phyloP scores from a whole-genome alignment of 2,888 invertebrate genomes.

The Pristionchus arcanus region DNA sequence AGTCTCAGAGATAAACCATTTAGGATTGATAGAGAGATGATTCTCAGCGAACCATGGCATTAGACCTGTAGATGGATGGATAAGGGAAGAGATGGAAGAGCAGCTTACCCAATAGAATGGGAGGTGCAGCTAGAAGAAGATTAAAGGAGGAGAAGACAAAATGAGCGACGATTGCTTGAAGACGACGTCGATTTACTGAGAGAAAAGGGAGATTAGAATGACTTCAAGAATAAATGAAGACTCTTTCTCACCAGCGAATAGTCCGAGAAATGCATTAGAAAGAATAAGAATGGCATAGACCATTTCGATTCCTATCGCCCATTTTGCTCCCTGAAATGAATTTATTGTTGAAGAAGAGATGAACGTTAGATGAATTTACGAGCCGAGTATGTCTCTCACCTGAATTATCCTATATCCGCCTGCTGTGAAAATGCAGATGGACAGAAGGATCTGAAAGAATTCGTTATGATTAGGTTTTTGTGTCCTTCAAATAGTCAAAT shows the following conservation, averaged over 20 bases:
- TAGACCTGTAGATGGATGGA: slow-evolving; percentile 7
- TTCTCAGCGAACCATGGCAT: slow-evolving; percentile 55
- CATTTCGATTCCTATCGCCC: slow-evolving; percentile 53
- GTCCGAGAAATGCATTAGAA: slow-evolving; percentile 35
- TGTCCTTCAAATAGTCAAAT: background rate
- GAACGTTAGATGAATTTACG: too few species aligned
- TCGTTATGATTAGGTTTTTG: background rate
- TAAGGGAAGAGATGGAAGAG: background rate
- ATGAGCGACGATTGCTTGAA: slow-evolving; percentile 2
- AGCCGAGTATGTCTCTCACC: background rate
- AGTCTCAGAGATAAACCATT: slow-evolving; percentile 42
- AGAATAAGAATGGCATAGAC: slow-evolving; percentile 48
- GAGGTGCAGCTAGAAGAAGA: slow-evolving; percentile 4
- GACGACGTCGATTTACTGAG: slow-evolving; percentile 34
- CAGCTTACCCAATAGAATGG: slow-evolving; percentile 37
- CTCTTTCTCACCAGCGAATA: slow-evolving; percentile 38
- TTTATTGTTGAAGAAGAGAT: too few species aligned
- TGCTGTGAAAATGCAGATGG: slow-evolving; percentile 53
- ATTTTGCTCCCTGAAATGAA: slow-evolving; percentile 24
- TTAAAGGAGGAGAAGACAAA: slow-evolving; percentile 47
- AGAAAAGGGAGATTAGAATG: background rate
- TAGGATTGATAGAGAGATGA: slow-evolving; percentile 31
- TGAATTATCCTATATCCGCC: slow-evolving; percentile 46
- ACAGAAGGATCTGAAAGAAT: slow-evolving; percentile 16
- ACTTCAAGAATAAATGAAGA: background rate